These are phyloP conservation scores for Muntiacus reevesi DNA, from an alignment of 2,113 vertebrate genomes.

Conservation along the genomic window DNA sequence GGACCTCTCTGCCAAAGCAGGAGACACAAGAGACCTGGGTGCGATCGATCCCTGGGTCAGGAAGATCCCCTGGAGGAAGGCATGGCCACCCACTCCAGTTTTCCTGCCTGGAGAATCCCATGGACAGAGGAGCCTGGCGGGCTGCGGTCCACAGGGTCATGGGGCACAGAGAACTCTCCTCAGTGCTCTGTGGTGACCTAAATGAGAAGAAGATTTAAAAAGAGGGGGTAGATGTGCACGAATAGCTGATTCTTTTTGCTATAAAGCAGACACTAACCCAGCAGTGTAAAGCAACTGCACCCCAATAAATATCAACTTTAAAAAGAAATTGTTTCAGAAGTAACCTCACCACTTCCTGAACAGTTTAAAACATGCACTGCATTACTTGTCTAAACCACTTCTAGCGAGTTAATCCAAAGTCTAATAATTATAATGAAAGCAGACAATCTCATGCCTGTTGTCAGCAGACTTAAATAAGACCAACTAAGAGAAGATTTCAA, in stretches of 20 bases:
- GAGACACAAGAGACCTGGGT: not conserved
- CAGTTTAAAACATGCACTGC: not conserved
- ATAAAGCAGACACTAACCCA: not conserved
- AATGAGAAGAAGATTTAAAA: not conserved
- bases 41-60: rapidly evolving
- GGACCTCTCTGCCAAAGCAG: not conserved
- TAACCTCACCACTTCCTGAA: not conserved
- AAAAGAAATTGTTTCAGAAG: not conserved
- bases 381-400: not conserved
- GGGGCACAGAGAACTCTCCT: not conserved
- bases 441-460: not conserved
- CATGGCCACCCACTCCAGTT: not conserved
- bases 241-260: not conserved
- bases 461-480: not conserved
- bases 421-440: not conserved
- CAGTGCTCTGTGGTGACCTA: not conserved
- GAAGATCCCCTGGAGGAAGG: not conserved
- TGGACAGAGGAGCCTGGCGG: not conserved
- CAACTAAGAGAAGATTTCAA: not conserved
- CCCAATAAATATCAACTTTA: not conserved
- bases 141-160: not conserved
- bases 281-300: not conserved
- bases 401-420: not conserved
- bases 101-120: not conserved
- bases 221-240: not conserved